A percentile compares a stretch with the other conserved stretches of the same genome.
Conservation (phyloP, 2,888 invertebrate species). For the Baronia brevicornis region DNA sequence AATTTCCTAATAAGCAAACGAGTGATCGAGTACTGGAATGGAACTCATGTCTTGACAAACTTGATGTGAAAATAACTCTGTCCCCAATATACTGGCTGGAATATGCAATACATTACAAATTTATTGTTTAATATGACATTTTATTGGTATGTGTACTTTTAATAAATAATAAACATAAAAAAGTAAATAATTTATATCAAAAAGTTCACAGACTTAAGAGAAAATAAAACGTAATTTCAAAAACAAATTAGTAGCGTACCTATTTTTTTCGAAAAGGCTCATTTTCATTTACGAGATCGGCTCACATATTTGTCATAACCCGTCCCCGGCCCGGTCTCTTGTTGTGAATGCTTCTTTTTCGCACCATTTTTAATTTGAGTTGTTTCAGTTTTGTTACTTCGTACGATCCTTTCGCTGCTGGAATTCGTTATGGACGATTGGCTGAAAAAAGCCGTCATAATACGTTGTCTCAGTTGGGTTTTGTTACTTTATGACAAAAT, state of each 20-base stretch:
- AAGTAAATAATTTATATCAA: no score
- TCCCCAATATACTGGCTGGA: no score
- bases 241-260: slow-evolving; percentile 29
- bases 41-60: no score
- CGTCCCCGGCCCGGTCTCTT: slow-evolving; percentile 43
- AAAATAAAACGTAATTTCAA: slow-evolving; percentile 35
- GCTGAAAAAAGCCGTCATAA: slow-evolving; percentile 19
- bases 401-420: slow-evolving; percentile 35
- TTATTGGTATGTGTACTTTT: no score
- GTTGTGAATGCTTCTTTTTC: slow-evolving; percentile 54
- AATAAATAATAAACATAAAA: no score
- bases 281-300: slow-evolving; percentile 72
- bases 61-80: no score
- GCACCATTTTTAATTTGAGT: slow-evolving; percentile 66
- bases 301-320: slow-evolving; percentile 76
- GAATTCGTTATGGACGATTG: slow-evolving; percentile 35
- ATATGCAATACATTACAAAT: no score
- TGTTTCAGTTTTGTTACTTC: slow-evolving; percentile 61
- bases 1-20: no score
- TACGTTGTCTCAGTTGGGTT: slow-evolving; percentile 14
- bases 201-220: slow-evolving; percentile 26
- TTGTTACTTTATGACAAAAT: slow-evolving; percentile 15
- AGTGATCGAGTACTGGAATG: no score
- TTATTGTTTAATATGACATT: no score
- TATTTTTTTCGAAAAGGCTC: slow-evolving; percentile 56